Evolutionary conservation across 30 jellyfish, hydroid and myxozoan genomes (phyloP), one percentile per base, ranked within the genome.

Genomic region (Kudoa iwatai): DNA sequence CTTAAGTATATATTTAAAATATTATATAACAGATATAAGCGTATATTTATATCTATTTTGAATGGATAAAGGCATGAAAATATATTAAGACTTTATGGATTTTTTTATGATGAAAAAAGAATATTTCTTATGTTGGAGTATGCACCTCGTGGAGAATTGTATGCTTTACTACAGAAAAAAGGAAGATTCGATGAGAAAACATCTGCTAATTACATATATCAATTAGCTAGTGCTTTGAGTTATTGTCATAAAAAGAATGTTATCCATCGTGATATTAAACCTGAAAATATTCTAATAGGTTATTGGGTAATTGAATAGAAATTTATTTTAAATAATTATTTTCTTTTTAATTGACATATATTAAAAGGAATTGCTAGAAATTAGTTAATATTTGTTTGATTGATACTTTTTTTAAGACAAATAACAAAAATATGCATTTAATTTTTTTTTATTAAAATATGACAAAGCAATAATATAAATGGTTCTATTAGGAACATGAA

Each of bases 131-230:
- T 74, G 12, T 58, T 74, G 39, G 93, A 74, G 45, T 74, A 45
- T 62, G 93, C 93, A 43, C 87, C 93, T 26, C 66, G 48, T 32
- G 93, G 93, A 12, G 93, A 74, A 36, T 52, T 74, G 9, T 74
- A 74, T 49, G 57, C 60, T 35, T 65, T 53, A 24, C 45, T 74
- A 13, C 60, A 82, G 7, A 74, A 62, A 48, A 22, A 34, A 19
- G 45, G 41, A 6, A 25, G 63, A 41, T 74, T 74, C 30, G 39
- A 50, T 4, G 88, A 74, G 25, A 52, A 39, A 23, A 40, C 44
- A 0, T 40, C 87, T 11, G 93, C 93, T 12, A 44, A 60, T 87
- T 74, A 74, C 46, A 74, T 74, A 7, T 58, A 65, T 4, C 93
- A 74, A 44, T 32, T 74, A 48, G 84, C 88, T 16, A 59, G 56